Evolutionary conservation across 2,113 vertebrate species (phyloP), one percentile per base, ranked within the genome.

Genomic region (Misgurnus anguillicaudatus): DNA sequence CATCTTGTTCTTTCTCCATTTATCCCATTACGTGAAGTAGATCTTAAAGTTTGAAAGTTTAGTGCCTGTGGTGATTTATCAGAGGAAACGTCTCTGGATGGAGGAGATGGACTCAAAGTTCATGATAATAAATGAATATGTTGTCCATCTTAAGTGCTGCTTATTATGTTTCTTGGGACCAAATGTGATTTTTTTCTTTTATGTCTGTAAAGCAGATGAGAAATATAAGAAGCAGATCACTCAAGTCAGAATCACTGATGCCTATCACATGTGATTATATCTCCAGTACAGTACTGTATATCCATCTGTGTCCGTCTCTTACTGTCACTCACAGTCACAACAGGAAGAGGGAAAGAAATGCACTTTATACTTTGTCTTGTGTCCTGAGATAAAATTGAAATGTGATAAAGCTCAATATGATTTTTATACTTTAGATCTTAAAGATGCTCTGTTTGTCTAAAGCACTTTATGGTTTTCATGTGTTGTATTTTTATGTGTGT

Each of bases 41-140:
- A 57, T 48, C 45, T 14, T 47, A 53, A 78, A 73, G 48, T 41
- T 64, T 69, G 61, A 51, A 73, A 63, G 45, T 66, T 24, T 10
- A 42, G 17, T 41, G 72, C 68, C 78, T 61, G 61, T 80, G 71
- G 79, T 78, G 74, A 73, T 75, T 69, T 47, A 78, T 80, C 58
- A 63, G 10, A 53, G 21, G 71, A 42, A 80, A 61, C 13, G 74
- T 45, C 60, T 36, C 48, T 51, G 48, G 48, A 51, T 16, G 11
- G 48, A 61, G 16, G 16, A 80, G 66, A 76, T 79, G 68, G 75
- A 48, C 73, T 78, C 14, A 9, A 82, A 78, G 69, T 82, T 71
- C 55, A 65, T 61, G 75, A 81, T 80, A 80, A 84, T 74, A 83
- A 83, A 85, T 83, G 70, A 82, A 84, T 77, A 80, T 72, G 75